phyloP scores from a whole-genome alignment of 2,888 invertebrate species.

The Orthosia cruda region DNA sequence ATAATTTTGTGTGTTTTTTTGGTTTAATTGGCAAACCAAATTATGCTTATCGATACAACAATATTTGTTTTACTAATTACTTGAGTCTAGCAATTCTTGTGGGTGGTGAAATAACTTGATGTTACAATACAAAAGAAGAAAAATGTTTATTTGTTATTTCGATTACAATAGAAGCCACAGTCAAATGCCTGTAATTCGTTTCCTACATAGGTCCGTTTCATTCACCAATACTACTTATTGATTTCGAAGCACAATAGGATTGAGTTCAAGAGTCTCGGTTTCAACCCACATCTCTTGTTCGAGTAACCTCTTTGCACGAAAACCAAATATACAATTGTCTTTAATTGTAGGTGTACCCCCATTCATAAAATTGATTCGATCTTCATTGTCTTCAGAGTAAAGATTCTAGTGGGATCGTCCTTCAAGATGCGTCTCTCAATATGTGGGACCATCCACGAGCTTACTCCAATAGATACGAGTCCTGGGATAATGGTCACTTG shows the following conservation, averaged over 20 bases:
- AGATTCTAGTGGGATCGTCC: too few relatives aligned
- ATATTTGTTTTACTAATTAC: not conserved
- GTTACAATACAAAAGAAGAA: not conserved
- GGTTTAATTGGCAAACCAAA: not conserved
- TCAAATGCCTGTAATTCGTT: too few relatives aligned
- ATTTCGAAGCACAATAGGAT: not conserved
- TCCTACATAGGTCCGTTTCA: too few relatives aligned
- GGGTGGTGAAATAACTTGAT: not conserved
- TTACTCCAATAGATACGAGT: constrained; percentile 96
- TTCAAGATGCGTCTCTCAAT: constrained; percentile 94
- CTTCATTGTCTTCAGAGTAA: constrained; percentile 93
- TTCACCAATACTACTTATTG: not conserved
- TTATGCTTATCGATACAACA: not conserved
- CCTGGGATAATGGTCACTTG: constrained; percentile 93
- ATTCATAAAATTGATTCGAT: constrained; percentile 44
- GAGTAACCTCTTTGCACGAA: not conserved
- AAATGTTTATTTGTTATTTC: not conserved
- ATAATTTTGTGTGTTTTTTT: not conserved
- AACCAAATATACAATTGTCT: not conserved
- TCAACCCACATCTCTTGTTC: not conserved
- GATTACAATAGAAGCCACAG: not conserved
- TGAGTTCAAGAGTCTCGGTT: not conserved
- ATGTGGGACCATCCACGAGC: constrained; percentile 96
- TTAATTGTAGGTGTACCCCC: not conserved
- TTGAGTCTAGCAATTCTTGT: not conserved